Percentiles rank a stretch among this genome's conserved stretches.
phyloP scores from a whole-genome alignment of 2,113 vertebrate genomes.

The Pontoporia blainvillei region DNA sequence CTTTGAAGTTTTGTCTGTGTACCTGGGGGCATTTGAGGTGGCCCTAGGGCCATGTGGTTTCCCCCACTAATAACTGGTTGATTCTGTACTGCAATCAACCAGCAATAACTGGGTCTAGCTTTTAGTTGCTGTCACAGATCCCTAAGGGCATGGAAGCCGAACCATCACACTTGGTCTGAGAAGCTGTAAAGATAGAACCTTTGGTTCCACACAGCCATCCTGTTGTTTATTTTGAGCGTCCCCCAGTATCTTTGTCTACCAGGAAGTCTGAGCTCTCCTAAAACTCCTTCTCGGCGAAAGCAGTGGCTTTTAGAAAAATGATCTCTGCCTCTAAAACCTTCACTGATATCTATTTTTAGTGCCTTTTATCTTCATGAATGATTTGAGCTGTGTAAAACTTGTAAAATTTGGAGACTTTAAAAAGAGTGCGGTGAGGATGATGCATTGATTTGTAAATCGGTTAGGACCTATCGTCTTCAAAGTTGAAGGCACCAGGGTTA shows the following conservation, averaged over 20 bases:
- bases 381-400: background rate
- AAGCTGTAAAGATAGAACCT: background rate
- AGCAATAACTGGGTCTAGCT: background rate
- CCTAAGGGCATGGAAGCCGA: background rate
- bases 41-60: constrained; percentile 5
- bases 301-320: background rate
- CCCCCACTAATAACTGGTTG: background rate
- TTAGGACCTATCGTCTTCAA: background rate
- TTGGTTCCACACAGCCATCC: background rate
- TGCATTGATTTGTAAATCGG: background rate
- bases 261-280: background rate
- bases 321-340: background rate
- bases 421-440: background rate
- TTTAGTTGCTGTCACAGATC: background rate
- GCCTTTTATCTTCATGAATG: background rate
- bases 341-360: background rate
- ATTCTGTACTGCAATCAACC: background rate
- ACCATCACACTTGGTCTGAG: background rate
- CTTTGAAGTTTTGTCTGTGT: constrained; percentile 43
- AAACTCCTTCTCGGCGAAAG: background rate
- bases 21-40: background rate
- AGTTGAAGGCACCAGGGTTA: background rate
- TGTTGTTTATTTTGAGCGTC: background rate
- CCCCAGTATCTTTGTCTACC: background rate
- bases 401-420: background rate